Evolutionary conservation across 92 coral and sea anemone genomes (phyloP), one percentile per base, ranked within the genome.

Genomic region (Pocillopora meandrina): DNA sequence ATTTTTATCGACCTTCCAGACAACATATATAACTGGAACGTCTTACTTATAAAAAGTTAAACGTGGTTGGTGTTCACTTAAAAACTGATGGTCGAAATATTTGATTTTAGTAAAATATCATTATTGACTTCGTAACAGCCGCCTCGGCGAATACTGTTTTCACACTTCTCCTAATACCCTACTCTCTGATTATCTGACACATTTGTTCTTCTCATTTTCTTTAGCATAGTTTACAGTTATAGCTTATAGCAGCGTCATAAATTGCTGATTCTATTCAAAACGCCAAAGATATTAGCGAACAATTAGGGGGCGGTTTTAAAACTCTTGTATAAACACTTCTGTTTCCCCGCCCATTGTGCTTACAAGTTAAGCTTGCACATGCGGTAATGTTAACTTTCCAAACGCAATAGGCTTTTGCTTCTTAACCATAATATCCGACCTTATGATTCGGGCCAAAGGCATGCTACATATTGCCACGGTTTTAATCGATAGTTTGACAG

Each of bases 311-410:
- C 86, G 79, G 68, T 68, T 47, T 17, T 26, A 60, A 57, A 69
- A 57, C 85, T 19, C 85, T 81, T 81, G 60, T 70, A 49, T 57
- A 72, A 82, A 73, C 86, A 82, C 72, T 82, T 82, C 20, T 13
- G 9, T 70, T 61, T 59, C 85, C 10, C 86, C 86, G 86, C 86
- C 86, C 72, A 52, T 61, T 57, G 34, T 58, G 3, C 77, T 33
- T 52, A 26, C 21, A 11, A 71, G 75, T 12, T 55, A 59, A 81
- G 76, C 65, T 31, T 14, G 42, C 65, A 75, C 36, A 58, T 31
- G 63, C 18, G 61, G 4, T 12, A 35, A 36, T 70, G 56, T 34
- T 34, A 70, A 70, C 74, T 58, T 52, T 31, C 47, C 8, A 79
- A 65, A 18, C 34, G 60, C 73, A 62, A 65, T 20, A 79, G 55